These are phyloP conservation scores for Oreochromis mossambicus DNA, from an alignment of 2,797 vertebrate genomes.

Conservation along the genomic window DNA sequence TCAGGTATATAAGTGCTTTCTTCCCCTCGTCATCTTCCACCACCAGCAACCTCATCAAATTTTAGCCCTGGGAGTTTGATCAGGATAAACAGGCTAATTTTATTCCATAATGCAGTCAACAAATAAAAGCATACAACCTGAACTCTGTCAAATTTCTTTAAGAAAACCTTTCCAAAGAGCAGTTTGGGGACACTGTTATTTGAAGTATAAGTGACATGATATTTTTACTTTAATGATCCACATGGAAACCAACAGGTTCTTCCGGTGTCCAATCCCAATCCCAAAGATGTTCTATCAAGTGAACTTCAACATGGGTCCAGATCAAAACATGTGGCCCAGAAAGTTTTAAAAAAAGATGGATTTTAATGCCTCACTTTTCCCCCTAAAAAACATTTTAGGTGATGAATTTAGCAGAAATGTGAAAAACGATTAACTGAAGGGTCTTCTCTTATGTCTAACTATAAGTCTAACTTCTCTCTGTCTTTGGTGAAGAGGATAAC, in stretches of 20 bases:
- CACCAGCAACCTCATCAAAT: neutral
- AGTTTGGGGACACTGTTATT: neutral
- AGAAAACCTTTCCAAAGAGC: neutral
- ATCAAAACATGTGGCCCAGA: neutral
- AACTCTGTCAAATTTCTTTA: neutral
- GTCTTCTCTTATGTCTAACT: neutral
- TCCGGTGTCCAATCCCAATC: neutral
- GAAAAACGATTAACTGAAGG: neutral
- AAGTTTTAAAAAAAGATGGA: neutral
- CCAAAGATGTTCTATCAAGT: neutral
- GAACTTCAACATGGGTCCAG: neutral
- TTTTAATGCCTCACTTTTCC: rapidly evolving
- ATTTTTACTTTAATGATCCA: neutral
- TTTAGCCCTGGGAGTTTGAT: neutral
- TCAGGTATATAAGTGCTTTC: neutral
- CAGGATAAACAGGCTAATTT: neutral
- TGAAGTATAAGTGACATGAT: neutral
- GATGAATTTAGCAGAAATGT: neutral
- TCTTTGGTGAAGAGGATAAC: neutral
- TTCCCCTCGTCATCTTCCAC: neutral
- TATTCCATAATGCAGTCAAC: neutral
- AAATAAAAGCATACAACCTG: neutral
- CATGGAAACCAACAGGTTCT: neutral
- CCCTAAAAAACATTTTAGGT: neutral
- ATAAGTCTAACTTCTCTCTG: neutral